A percentile compares a stretch with the other conserved stretches of the same genome.
These are phyloP conservation scores for Kradibia gibbosae DNA, from an alignment of 1,140 invertebrate species.

Conservation along the genomic window DNA sequence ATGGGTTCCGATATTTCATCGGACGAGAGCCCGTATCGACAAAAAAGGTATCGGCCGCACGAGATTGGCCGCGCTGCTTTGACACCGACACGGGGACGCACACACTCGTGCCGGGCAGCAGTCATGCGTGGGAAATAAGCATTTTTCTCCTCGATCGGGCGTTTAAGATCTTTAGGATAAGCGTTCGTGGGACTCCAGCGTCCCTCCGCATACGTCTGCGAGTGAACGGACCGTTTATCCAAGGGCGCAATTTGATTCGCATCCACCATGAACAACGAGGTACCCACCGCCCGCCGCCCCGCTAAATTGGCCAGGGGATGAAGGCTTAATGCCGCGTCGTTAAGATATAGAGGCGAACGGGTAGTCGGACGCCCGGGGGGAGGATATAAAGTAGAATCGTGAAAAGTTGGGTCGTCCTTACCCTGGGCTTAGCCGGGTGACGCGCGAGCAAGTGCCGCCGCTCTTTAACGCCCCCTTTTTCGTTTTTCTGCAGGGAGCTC, in stretches of 20 bases:
- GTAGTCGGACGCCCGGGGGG: too few relatives aligned
- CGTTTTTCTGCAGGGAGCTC: too few relatives aligned
- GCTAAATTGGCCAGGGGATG: neutral
- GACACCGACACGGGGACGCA: neutral
- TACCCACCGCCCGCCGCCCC: neutral
- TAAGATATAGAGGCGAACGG: constrained; percentile 41
- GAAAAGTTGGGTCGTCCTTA: too few relatives aligned
- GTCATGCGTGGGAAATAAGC: constrained; percentile 36
- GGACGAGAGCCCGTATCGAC: neutral
- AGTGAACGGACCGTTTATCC: constrained; percentile 28
- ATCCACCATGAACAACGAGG: neutral
- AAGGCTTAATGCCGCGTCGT: constrained; percentile 32
- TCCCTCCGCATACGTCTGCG: neutral
- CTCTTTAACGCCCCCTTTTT: neutral
- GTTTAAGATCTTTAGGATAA: constrained; percentile 17
- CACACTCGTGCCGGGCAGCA: too few relatives aligned
- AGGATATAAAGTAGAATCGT: too few relatives aligned
- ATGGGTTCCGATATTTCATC: constrained; percentile 29
- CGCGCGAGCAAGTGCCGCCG: too few relatives aligned
- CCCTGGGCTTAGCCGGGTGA: too few relatives aligned
- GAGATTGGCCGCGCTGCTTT: neutral
- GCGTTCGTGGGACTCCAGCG: neutral
- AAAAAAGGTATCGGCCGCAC: constrained; percentile 10
- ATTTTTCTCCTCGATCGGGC: constrained; percentile 31
- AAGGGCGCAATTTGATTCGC: constrained; percentile 34